Evolutionary conservation across 1,140 invertebrate genomes (phyloP), one percentile per base, ranked within the genome.

Genomic region (Hyles vespertilio): DNA sequence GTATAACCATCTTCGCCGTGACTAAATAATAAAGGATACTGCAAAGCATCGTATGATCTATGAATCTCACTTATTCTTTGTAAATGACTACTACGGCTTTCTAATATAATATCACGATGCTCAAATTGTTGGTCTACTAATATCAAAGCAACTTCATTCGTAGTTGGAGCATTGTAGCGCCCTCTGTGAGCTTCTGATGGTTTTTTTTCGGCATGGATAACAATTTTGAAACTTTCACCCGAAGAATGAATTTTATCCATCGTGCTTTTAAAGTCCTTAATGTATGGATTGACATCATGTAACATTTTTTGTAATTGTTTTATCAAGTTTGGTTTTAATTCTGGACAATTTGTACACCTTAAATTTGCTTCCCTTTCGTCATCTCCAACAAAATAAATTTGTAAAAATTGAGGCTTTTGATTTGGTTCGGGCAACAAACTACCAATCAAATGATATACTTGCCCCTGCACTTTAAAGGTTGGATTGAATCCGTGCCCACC

Each of bases 1-100:
- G 79, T 56, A 63, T 89, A 89, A 45, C 80, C 81, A 70, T 84
- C 76, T 66, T 89, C 69, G 32, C 82, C 87, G 57, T 65, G 58
- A 58, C 78, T 83, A 62, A 82, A 89, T 34, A 90, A 79, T 8
- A 90, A 57, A 56, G 84, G 83, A 74, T 91, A 90, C 67, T 84
- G 75, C 10, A 89, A 60, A 45, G 77, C 57, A 67, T 89, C 86
- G 58, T 83, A 87, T n/a, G 76, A 70, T 10, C 82, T 53, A 57
- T 84, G 77, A 10, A 70, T 85, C 69, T 88, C 81, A 22, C 47
- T 58, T 56, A 85, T 67, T 10, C 64, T 52, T 58, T 67, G 53
- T 11, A 74, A 49, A 3, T 51, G 34, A 56, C 68, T 44, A n/a
- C 69, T 61, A 7, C 44, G 12, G 3, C 40, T 32, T 7, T 56